Base-by-base conservation (phyloP, 2,888 invertebrate genomes). In the Perizoma affinitatum region DNA sequence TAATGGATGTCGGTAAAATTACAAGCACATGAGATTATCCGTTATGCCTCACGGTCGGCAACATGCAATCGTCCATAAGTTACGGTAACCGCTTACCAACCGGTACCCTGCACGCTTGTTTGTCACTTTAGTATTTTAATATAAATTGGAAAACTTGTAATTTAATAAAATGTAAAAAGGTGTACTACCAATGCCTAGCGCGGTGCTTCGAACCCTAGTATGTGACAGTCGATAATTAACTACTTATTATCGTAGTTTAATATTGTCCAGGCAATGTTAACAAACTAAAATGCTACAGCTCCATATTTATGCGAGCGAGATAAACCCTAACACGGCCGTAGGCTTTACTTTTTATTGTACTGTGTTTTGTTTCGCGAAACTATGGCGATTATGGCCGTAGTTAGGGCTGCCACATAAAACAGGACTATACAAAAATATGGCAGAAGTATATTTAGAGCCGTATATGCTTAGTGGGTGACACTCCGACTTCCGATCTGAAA, bases 181-280 rank as follows among this genome's bases (percentile, higher is more conserved):
- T 83, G 83, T 59, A 49, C 48, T 38, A 75, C 60, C 63, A 59
- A 69, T 67, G 72, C 52, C 62, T 52, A 63, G 56, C 70, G 67
- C 69, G 71, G 63, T 70, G 71, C 76, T 61, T 73, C 71, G 74
- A 72, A 74, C 73, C 66, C 70, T 66, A 71, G 78, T 54, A 47
- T 58, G 57, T 78, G 83, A 80, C 82, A 79, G 75, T 79, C 80
- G 76, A 84, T 87, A 87, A 87, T 87, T 87, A 87, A 87, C 84
- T 76, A 80, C 82, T 79, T 84, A 86, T 84, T 86, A 84, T 77
- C 76, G 79, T 74, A 72, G 80, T 81, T 82, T 82, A 84, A 85
- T 86, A 84, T 77, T 82, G 83, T 76, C 76, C 75, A 66, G 77
- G 67, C 79, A 74, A 86, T 82, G 85, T 86, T 85, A 86, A 86